Base-by-base conservation (phyloP, 1,140 invertebrate species). In the Bombus affinis region DNA sequence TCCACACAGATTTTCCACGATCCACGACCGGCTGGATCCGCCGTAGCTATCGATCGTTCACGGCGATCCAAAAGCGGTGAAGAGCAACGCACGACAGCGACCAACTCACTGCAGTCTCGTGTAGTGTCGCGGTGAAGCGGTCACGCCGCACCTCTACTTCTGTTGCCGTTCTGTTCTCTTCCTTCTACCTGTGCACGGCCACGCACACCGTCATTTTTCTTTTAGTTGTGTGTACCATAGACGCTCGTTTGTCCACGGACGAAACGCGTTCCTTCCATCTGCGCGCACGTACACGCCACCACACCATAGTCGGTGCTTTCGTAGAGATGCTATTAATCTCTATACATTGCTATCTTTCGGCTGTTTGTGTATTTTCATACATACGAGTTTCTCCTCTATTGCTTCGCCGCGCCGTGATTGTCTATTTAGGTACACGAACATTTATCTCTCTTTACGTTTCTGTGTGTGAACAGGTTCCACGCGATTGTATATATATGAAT, bases 31-130 rank as follows among this genome's bases (percentile, higher is more conserved):
- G 28, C 13, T 28, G 25, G 73, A 75, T 53, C 32, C 32, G 32
- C 72, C 59, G 59, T 62, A n/a, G 32, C 9, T 28, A 66, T 82
- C 70, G 70, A 85, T 86, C 78, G 86, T 42, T 72, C 15, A 35
- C n/a, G 4, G 37, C 71, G 84, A 70, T 72, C 73, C 66, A 71
- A 73, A 77, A 83, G 32, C 47, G n/a, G 13, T 22, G 79, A 79
- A 81, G 80, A 75, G 59, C 77, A 81, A 77, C 71, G 70, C 44
- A 83, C 81, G 71, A 72, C 68, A 72, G 68, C 83, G 78, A 37
- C 25, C 71, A 71, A 74, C 74, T 83, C 87, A 84, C 88, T 91
- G 88, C 90, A 80, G 59, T 84, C 78, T 68, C 73, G 84, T 81
- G 83, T 84, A 71, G 76, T 84, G 78, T 79, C 86, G 78, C 76